A percentile compares a stretch with the other conserved stretches of the same genome.
These are phyloP conservation scores for Drosophila anomalata DNA, from an alignment of 2,888 invertebrate genomes.

Conservation along the genomic window DNA sequence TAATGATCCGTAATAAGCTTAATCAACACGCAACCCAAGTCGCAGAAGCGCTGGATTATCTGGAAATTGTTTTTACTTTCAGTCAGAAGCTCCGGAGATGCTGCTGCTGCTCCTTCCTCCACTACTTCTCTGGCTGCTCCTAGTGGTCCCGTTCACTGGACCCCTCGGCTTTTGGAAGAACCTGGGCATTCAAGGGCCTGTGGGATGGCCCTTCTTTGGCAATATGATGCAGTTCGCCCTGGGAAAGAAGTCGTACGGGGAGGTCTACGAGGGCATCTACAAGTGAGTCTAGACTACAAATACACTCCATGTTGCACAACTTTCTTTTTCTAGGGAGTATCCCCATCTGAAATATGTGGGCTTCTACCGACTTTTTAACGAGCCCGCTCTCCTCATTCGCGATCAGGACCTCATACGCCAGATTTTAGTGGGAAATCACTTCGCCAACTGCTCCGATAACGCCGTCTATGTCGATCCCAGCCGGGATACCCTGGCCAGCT, in stretches of 20 bases:
- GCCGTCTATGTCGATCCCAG: constrained; percentile 61
- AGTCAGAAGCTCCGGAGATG: not conserved
- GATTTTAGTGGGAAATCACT: constrained; percentile 68
- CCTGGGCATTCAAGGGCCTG: constrained; percentile 62
- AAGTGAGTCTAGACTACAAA: constrained; percentile 53
- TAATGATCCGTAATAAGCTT: constrained; percentile 5
- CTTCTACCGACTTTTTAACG: constrained; percentile 75
- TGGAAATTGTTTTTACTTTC: not conserved
- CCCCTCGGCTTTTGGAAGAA: constrained; percentile 66
- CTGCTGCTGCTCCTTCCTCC: constrained; percentile 18
- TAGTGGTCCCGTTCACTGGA: constrained; percentile 42
- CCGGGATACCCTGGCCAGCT: constrained; percentile 62
- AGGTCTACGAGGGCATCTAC: constrained; percentile 70
- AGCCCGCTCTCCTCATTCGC: constrained; percentile 71
- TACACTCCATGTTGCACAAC: not conserved
- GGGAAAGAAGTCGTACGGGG: constrained; percentile 67
- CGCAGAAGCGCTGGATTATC: not conserved
- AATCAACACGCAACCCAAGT: constrained; percentile 7
- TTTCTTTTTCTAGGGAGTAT: constrained; percentile 46
- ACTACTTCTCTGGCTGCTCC: constrained; percentile 39
- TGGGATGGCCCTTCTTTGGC: constrained; percentile 68
- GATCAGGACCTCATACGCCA: constrained; percentile 66
- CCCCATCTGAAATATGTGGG: constrained; percentile 61
- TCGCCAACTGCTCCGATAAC: constrained; percentile 70
- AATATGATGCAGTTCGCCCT: constrained; percentile 69